Evolutionary conservation across 1,140 invertebrate genomes (phyloP), one percentile per base, ranked within the genome.

Genomic region (Lordiphosa mommai): DNA sequence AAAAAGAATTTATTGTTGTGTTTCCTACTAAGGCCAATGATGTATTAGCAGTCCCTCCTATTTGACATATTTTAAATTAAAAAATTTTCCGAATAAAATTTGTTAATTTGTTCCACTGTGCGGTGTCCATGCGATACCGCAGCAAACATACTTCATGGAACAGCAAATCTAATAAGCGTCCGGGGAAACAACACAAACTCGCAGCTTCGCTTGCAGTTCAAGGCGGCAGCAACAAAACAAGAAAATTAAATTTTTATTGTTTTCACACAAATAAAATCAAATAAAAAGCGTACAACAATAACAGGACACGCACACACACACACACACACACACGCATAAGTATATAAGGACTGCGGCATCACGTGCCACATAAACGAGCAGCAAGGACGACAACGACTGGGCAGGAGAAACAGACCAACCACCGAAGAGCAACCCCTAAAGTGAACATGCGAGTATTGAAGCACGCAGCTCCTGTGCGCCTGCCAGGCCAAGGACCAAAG

Each of bases 171-270:
- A 61, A 61, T 60, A 61, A 66, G 50, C 61, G 27, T 41, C 20
- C n/a, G 37, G 14, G 30, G 27, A 44, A 1, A 27, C 32, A 41
- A 38, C 37, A 34, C 43, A 37, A 67, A 34, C 43, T 53, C 29
- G 17, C 27, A 53, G 51, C 37, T 20, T 6, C 29, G 49, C 55
- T 44, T 50, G 44, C 52, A 58, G 72, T 79, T 84, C 72, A 76
- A 82, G 67, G 61, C 63, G 64, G 49, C 61, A 34, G 53, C 71
- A 72, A 72, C 80, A 76, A 74, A 87, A 87, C 85, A 87, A 85
- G 84, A 87, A 87, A 87, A 87, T 87, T 87, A 87, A 87, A 82
- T 80, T 87, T 87, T 87, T 87, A 87, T 87, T 87, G 79, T 87
- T 87, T 85, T 87, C 74, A 85, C 74, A 85, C 85, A 87, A 79